Evolutionary conservation across 2,797 vertebrate genomes (phyloP).

Genomic region (Muscicapa comitata): DNA sequence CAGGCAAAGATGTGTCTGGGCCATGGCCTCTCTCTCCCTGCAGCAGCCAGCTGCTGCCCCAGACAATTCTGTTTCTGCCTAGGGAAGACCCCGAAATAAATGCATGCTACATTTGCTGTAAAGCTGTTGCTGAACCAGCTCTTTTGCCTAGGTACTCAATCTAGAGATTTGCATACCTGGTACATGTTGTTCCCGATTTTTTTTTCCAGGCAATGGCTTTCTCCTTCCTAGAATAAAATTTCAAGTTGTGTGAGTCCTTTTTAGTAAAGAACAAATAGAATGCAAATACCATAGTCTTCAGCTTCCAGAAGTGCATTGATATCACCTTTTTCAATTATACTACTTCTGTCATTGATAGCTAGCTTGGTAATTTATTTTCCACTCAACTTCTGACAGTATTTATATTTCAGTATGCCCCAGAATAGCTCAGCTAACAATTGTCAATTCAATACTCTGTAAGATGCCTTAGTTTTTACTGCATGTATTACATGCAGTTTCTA

Average conservation of each 20-base stretch:
- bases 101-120: not conserved
- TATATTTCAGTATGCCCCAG: not conserved
- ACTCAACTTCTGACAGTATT: not conserved
- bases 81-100: not conserved
- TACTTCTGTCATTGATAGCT: not conserved
- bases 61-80: not conserved
- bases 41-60: not conserved
- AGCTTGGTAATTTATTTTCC: not conserved
- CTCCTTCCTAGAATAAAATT: slow-evolving; percentile 77
- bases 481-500: not conserved
- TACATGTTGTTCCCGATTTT: slow-evolving; percentile 76
- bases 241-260: not conserved
- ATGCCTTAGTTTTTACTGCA: not conserved
- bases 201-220: slow-evolving; percentile 78
- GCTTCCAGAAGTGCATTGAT: not conserved
- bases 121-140: not conserved
- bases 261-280: not conserved
- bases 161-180: slow-evolving; percentile 86
- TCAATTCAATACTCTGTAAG: not conserved
- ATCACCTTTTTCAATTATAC: not conserved
- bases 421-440: not conserved
- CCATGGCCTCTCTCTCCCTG: not conserved
- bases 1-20: not conserved
- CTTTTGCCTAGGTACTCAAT: slow-evolving; percentile 85
- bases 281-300: not conserved